Percentiles rank a stretch among this genome's conserved stretches.
Conservation (phyloP, 1,140 invertebrate species). For the Oreohelix idahoensis region DNA sequence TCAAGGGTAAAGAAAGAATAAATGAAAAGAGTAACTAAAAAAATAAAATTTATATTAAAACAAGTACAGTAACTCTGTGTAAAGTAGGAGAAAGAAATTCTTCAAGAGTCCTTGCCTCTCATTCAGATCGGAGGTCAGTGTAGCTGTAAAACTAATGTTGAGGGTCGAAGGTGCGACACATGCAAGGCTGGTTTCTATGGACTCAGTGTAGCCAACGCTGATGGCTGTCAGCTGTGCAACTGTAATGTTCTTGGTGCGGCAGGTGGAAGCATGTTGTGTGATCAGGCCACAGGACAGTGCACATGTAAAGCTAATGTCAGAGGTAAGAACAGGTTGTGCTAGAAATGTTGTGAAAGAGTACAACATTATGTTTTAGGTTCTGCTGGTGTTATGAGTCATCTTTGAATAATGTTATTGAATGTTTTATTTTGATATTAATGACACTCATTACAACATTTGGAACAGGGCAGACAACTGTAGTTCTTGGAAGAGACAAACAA, state of each 20-base stretch:
- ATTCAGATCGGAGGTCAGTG: constrained; percentile 84
- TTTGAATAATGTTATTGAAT: too few relatives aligned
- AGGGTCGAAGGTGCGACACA: constrained; percentile 90
- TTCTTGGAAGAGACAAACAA: too few relatives aligned
- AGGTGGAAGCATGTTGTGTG: constrained; percentile 75
- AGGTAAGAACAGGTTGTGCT: constrained; percentile 73
- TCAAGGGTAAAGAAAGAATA: too few relatives aligned
- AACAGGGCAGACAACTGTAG: too few relatives aligned
- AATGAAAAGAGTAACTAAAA: too few relatives aligned
- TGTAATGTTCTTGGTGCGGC: constrained; percentile 64
- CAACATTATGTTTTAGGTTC: too few relatives aligned
- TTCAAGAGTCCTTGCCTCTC: neutral
- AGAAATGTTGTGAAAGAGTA: too few relatives aligned
- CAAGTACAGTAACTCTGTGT: neutral
- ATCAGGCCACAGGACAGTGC: constrained; percentile 65
- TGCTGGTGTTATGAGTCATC: too few relatives aligned
- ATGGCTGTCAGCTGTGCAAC: constrained; percentile 71
- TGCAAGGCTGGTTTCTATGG: constrained; percentile 96
- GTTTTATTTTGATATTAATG: too few relatives aligned
- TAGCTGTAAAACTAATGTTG: constrained; percentile 92
- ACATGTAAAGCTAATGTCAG: constrained; percentile 77
- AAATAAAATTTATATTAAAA: neutral
- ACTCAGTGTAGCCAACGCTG: constrained; percentile 85
- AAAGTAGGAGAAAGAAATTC: neutral
- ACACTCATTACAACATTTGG: too few relatives aligned